These are phyloP conservation scores for Drosophila saltans DNA, from an alignment of 1,140 invertebrate species.

Conservation along the genomic window DNA sequence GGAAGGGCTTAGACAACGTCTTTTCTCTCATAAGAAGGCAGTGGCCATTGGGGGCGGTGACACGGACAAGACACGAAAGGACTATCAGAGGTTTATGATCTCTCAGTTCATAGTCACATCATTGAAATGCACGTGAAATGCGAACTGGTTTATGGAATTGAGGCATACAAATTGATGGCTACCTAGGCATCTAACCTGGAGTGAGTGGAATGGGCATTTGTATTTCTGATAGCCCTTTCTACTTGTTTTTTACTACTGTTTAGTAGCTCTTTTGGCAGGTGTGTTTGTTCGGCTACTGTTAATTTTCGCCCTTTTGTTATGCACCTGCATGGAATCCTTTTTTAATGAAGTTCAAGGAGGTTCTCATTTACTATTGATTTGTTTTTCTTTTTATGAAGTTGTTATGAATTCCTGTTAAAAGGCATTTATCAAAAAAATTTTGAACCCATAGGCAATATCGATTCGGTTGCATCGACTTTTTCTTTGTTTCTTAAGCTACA, in stretches of 20 bases:
- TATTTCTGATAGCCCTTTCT: neutral
- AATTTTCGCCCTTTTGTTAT: slow-evolving; percentile 27
- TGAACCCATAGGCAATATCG: too few species aligned
- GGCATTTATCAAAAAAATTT: too few species aligned
- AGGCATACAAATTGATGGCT: slow-evolving; percentile 58
- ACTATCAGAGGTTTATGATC: slow-evolving; percentile 73
- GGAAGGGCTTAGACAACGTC: slow-evolving; percentile 6
- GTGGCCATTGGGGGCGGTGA: slow-evolving; percentile 29
- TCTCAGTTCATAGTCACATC: slow-evolving; percentile 23
- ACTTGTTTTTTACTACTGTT: slow-evolving; percentile 47
- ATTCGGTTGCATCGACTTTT: too few species aligned
- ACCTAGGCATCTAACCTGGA: slow-evolving; percentile 27
- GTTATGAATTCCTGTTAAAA: neutral
- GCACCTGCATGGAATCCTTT: slow-evolving; percentile 23
- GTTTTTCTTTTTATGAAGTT: slow-evolving; percentile 10
- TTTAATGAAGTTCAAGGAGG: slow-evolving; percentile 55
- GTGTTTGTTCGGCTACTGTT: slow-evolving; percentile 42
- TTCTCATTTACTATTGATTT: slow-evolving; percentile 13
- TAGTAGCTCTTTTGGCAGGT: slow-evolving; percentile 46
- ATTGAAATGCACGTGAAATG: slow-evolving; percentile 30
- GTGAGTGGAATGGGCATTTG: neutral
- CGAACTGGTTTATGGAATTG: slow-evolving; percentile 25
- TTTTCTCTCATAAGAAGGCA: slow-evolving; percentile 5
- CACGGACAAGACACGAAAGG: slow-evolving; percentile 16
- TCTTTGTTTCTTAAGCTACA: too few species aligned